Base-by-base conservation (phyloP, 2,888 invertebrate genomes). In the Athalia cordata region DNA sequence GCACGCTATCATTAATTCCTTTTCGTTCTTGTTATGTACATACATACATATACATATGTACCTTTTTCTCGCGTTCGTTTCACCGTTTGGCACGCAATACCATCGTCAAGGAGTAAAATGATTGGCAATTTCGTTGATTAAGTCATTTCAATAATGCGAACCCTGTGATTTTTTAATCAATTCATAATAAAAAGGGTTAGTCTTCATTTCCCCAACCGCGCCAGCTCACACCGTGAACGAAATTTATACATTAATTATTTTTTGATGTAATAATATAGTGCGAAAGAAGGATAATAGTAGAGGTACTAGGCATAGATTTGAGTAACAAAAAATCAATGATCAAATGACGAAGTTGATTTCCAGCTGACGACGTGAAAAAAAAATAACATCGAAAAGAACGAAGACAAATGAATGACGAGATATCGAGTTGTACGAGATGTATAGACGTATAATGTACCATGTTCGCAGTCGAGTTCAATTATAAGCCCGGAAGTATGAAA, bases 161-260 rank as follows among this genome's bases (percentile, higher is more conserved):
- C 49, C 75, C 76, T 74, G 81, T 84, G 80, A 84, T 84, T 82
- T 83, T 79, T 79, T 81, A 83, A 83, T 82, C 68, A 79, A 77
- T 77, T 77, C 68, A 64, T 78, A 80, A 83, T 81, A 29, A 74
- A 59, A 74, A 74, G 74, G 74, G 74, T 74, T 61, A 59, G 61
- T 11, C 61, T 70, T 70, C 52, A 55, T 55, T 57, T 70, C 57
- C 55, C 15, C 9, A 50, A 5, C 49, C 4, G 11, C 13, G 13
- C 9, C 13, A 62, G 4, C 13, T 15, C 43, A 5, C 29, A 62
- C 15, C 11, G 43, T 9, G 29, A 29, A 62, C 9, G 15, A 62
- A 62, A 15, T 62, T 15, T 62, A 62, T 62, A 15, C 9, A 11
- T 8, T 9, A 62, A 62, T 62, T 29, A 15, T 9, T 5, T 62